Conservation (phyloP, 2,888 invertebrate genomes). For the Yponomeuta plumbellus region DNA sequence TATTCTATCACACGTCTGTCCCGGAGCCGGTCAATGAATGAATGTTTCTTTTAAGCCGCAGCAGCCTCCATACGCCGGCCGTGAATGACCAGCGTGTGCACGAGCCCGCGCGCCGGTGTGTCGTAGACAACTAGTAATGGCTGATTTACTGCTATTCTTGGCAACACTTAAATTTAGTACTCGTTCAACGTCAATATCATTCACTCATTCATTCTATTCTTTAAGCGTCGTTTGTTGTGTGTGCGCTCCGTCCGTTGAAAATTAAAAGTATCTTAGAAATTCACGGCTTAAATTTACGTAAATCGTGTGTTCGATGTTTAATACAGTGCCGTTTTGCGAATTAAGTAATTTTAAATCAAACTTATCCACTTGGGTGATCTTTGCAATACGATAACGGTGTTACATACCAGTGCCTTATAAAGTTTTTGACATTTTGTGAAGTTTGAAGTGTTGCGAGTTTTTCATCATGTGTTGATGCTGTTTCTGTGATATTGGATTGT, state of each 20-base stretch:
- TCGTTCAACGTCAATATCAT: not conserved
- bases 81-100: no score
- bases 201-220: conserved; percentile 13
- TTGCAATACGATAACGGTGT: conserved; percentile 35
- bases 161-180: no score
- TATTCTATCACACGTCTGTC: no score
- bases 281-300: not conserved
- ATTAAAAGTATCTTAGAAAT: conserved; percentile 11
- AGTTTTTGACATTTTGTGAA: conserved; percentile 14
- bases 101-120: no score
- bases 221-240: conserved; percentile 17
- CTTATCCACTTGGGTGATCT: conserved; percentile 3
- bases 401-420: conserved; percentile 40
- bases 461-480: conserved; percentile 7
- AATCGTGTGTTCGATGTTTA: conserved; percentile 8
- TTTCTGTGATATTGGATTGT: not conserved
- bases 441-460: conserved; percentile 11
- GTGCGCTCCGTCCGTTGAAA: conserved; percentile 17
- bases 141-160: no score
- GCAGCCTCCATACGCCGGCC: no score
- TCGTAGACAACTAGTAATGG: no score
- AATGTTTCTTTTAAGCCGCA: no score
- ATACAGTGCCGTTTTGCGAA: not conserved
- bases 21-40: no score
- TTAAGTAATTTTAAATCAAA: not conserved